phyloP scores from a whole-genome alignment of 1,140 invertebrate genomes.

The Mycetomoellerius zeteki region DNA sequence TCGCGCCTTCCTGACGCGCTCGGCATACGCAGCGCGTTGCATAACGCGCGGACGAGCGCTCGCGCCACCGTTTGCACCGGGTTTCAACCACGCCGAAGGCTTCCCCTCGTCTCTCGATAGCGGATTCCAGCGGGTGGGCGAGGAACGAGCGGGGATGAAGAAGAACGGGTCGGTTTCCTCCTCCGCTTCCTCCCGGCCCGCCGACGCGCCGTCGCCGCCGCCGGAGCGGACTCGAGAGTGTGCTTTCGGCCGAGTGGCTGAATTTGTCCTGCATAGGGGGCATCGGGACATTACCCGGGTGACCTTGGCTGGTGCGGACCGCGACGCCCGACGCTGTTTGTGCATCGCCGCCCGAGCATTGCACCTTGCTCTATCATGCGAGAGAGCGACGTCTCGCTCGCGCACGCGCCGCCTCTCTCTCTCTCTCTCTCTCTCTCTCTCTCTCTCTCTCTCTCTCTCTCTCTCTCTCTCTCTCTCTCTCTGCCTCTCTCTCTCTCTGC shows the following conservation, averaged over 20 bases:
- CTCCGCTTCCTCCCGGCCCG: neutral
- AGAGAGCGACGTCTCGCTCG: conserved; percentile 59
- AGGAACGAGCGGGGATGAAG: neutral
- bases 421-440: neutral
- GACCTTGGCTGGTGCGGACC: conserved; percentile 85
- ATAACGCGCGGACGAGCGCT: conserved; percentile 70
- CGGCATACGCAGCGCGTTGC: conserved; percentile 75
- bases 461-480: neutral
- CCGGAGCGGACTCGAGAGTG: conserved; percentile 46
- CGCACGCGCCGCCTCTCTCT: neutral
- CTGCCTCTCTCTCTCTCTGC: too few species aligned
- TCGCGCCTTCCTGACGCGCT: neutral
- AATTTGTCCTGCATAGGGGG: conserved; percentile 87
- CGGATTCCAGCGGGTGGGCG: conserved; percentile 32
- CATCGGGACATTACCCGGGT: conserved; percentile 87
- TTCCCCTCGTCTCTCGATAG: conserved; percentile 39
- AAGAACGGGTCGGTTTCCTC: conserved; percentile 3
- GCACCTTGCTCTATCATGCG: conserved; percentile 86
- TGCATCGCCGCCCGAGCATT: conserved; percentile 85
- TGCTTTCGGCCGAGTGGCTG: conserved; percentile 80
- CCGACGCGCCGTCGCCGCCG: conserved; percentile 13
- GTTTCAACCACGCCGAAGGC: conserved; percentile 58
- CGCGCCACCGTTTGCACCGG: conserved; percentile 36
- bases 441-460: neutral
- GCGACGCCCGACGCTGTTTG: conserved; percentile 83